Percentiles rank a stretch among this genome's conserved stretches.
These are phyloP conservation scores for Microplitis mediator DNA, from an alignment of 1,140 invertebrate genomes.

Conservation along the genomic window DNA sequence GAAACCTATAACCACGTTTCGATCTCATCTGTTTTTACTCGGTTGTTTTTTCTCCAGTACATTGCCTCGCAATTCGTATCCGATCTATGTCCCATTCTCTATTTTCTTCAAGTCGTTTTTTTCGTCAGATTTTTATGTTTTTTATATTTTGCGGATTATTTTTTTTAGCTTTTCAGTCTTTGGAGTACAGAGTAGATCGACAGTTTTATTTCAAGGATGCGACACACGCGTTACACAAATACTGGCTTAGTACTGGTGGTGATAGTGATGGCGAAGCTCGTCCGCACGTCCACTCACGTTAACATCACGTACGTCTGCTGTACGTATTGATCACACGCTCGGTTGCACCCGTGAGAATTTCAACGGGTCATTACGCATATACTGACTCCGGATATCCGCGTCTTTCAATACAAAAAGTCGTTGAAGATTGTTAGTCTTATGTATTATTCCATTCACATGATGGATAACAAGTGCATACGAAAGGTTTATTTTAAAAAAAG, in stretches of 20 bases:
- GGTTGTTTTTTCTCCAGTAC: neutral
- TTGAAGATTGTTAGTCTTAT: neutral
- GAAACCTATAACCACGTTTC: slow-evolving; percentile 12
- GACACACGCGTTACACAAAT: neutral
- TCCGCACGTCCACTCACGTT: slow-evolving; percentile 6
- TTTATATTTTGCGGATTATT: no score
- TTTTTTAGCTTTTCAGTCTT: neutral
- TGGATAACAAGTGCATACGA: no score
- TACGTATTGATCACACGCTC: slow-evolving; percentile 28
- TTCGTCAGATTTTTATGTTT: neutral
- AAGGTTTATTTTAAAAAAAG: no score
- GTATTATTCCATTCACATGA: no score
- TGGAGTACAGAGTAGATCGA: neutral
- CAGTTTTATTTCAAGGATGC: neutral
- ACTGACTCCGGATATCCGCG: neutral
- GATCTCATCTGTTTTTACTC: slow-evolving; percentile 12
- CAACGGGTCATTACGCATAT: slow-evolving; percentile 2
- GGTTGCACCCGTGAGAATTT: slow-evolving; percentile 17
- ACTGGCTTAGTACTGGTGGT: neutral
- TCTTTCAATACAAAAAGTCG: neutral
- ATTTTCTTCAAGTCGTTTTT: no score
- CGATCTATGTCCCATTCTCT: slow-evolving; percentile 4
- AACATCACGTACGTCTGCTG: neutral
- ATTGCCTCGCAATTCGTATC: slow-evolving; percentile 12
- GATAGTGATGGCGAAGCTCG: neutral